Evolutionary conservation across 2,888 invertebrate genomes (phyloP), one percentile per base, ranked within the genome.

Genomic region (Diaprepes abbreviatus): DNA sequence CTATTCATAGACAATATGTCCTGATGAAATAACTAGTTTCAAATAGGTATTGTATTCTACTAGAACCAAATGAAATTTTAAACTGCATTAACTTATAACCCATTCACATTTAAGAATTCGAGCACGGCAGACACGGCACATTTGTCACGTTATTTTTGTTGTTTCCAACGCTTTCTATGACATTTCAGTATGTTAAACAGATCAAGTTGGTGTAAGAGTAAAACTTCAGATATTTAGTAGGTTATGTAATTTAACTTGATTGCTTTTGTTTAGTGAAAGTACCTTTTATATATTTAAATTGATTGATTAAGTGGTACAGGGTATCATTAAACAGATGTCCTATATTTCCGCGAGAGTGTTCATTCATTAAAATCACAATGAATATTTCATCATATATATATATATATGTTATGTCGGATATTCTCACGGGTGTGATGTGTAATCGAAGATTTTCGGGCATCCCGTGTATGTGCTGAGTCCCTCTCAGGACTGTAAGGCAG

Each of bases 151-250:
- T 33, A 55, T 64, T 64, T 64, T 64, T 64, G 19, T 33, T 33
- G 43, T 54, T 54, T 55, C 24, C 17, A 36, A 55, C 38, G 33
- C 64, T 64, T 64, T 64, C 64, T 64, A 64, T 64, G 64, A 64
- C 64, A 64, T 64, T 63, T 64, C 17, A 14, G 64, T 64, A 64
- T 64, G 64, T 64, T 55, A 64, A 64, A 55, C 54, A 64, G 64
- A 64, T 64, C 54, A 63, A 63, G 38, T 17, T 52, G 38, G 6
- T 38, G 33, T 45, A 57, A 57, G n/a, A 58, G 58, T 43, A 19
- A n/a, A 17, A 24, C 33, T 33, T 17, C 52, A 35, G 38, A 28
- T 57, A 58, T 43, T 58, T 58, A 58, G 40, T 43, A 28, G 58
- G 28, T 58, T 58, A 58, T 43, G n/a, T 43, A 58, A 58, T 58